Evolutionary conservation across 2,797 vertebrate genomes (phyloP), one percentile per base, ranked within the genome.

Genomic region (Adelosebastes latens): DNA sequence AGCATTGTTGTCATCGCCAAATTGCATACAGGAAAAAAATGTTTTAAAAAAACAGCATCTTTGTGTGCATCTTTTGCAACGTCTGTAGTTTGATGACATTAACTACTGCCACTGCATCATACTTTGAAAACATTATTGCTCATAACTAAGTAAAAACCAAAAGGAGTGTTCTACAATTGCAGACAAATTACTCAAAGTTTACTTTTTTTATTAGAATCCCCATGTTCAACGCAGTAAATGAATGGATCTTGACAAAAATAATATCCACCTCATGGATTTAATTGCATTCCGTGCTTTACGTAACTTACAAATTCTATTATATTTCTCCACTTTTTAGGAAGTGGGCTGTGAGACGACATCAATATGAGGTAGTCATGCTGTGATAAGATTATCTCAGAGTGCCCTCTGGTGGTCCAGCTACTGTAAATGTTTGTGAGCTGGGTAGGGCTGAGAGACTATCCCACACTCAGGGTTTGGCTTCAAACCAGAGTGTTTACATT

Each of bases 351-450:
- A 31, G 70, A 58, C 29, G 68, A 49, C 59, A 46, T 73, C 56
- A 64, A 27, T 70, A 8, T 68, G 13, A 73, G 8, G 58, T 53
- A 65, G 11, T 39, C 69, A 32, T 68, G 53, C 62, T 77, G 74
- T 46, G 53, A 52, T 49, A 84, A 1, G 34, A 34, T 83, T 82
- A 77, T 88, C 39, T 73, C 74, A 82, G 83, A 93, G 75, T 13
- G 89, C 92, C 92, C 92, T 90, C 95, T 94, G 77, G 67, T 94
- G 94, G 92, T 46, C 24, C 20, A 36, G 71, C 66, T 56, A 52
- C 22, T 80, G 56, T 65, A 72, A 8, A 20, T 53, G 67, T 25
- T 62, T 32, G 64, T 63, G 25, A 13, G 39, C 49, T 64, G 80
- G 87, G 77, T 52, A 64, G 66, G 61, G 83, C 60, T 80, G 75